Evolutionary conservation across 2,797 vertebrate genomes (phyloP), one percentile per base, ranked within the genome.

Genomic region (Aeoliscus strigatus): DNA sequence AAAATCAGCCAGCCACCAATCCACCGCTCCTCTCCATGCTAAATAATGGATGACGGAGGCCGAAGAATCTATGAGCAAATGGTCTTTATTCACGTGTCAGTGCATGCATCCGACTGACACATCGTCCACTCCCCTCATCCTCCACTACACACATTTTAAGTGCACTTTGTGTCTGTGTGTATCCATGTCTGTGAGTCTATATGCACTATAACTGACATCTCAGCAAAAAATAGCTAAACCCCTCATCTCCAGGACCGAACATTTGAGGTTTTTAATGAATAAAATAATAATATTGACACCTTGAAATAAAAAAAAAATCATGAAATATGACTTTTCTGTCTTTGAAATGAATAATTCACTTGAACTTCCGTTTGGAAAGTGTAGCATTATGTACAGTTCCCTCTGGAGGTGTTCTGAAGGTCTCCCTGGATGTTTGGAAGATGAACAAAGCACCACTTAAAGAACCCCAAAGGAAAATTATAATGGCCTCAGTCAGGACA

Each of bases 41-140:
- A 75, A 87, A 89, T 89, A 86, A 84, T 88, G 73, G 65, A 88
- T 83, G 79, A 73, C 47, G 39, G 73, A 79, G 64, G 64, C 77
- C 70, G 68, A 84, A 70, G 78, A 84, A 82, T 84, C 80, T 75
- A 74, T 56, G 64, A 81, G 80, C 83, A 86, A 87, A 88, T 86
- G 83, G 74, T 80, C 75, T 80, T 87, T 84, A 85, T 79, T 78
- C 72, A 82, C 77, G 62, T 79, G 60, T 87, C 78, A 80, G 66
- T 75, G 79, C 73, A 40, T 33, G 38, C 70, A 63, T 68, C 70
- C 66, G 25, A 56, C 71, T 49, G 50, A 72, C 41, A 50, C 62
- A 53, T 58, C 26, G 67, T 71, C 73, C 70, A 60, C 58, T 73
- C 62, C 38, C 61, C 51, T 65, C 39, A 61, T 58, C 50, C 45